Evolutionary conservation across 2,797 vertebrate species (phyloP), one percentile per base, ranked within the genome.

Genomic region (Malurus splendens): DNA sequence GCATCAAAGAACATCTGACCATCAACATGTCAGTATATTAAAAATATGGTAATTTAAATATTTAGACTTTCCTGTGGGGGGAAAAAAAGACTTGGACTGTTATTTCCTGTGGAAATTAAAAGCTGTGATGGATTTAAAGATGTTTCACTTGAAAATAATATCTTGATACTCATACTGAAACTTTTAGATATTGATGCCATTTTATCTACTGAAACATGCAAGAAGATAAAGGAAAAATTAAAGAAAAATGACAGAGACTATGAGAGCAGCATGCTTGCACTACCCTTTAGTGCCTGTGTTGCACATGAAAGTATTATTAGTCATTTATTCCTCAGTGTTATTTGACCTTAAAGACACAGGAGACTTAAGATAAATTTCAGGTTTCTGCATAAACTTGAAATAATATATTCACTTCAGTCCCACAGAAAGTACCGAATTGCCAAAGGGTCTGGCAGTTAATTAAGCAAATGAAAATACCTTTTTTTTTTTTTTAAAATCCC

Each of bases 41-140:
- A 95, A 96, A 97, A 96, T 92, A 87, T 94, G 74, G 89, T 95
- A 92, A 94, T 96, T 96, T 95, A 66, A 96, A 90, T 94, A 92
- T 94, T 96, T 95, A 96, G 92, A 87, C 86, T 96, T 96, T 93
- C 75, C 93, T 82, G 68, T 45, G 8, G 5, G 71, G 7, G 4
- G 1, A 10, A 80, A 76, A 89, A 33, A 66, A 15, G 36, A 5
- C 5, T n/a, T 18, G 36, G 56, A 83, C 83, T 76, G 78, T 93
- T 97, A 89, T 96, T 97, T 96, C 90, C 82, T 91, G 84, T 90
- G 90, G 91, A 95, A 97, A 92, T 92, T 94, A 88, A 95, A 95
- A 96, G 73, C 93, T 95, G 70, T 44, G 47, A 27, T 93, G 80
- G 66, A 51, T 95, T 96, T 96, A 93, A 96, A 96, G 95, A 89